Base-by-base conservation (phyloP, 1,140 invertebrate genomes). In the Heliconius congener region DNA sequence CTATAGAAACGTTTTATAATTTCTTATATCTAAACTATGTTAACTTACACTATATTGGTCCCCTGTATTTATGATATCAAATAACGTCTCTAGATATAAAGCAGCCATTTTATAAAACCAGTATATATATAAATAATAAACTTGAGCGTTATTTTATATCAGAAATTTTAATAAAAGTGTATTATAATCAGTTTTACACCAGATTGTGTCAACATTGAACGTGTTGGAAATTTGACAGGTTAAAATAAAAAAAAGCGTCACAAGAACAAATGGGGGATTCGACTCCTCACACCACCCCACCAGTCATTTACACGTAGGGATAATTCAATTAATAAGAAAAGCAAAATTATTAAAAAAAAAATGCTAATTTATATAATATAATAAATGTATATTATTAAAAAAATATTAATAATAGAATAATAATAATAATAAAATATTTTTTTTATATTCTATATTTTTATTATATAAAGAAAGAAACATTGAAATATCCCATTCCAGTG, bases 241-340 rank as follows among this genome's bases (percentile, higher is more conserved):
- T 66, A 66, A 66, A 23, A 23, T 57, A 57, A 57, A 57, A 66
- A 73, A 37, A 80, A 80, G 79, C 79, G 72, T 80, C 23, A 76
- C 74, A 73, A 34, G 42, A 52, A 73, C 76, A 76, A 72, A 80
- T 71, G 50, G 71, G 42, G 42, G 0, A 46, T 57, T 66, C 50
- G 50, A 16, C 42, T 80, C 88, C 88, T 90, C 87, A 88, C 86
- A 90, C 89, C 87, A 90, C 85, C 78, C 89, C 90, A 84, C 89
- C 91, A 88, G 90, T 91, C 91, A 90, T 82, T 27, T 84, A 87
- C 82, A 86, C 81, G 78, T 30, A 70, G 72, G 76, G 78, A 84
- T 86, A 86, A 86, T 88, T 77, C 79, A 80, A 73, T 88, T 81
- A 86, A 81, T 85, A 52, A 83, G 5, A 52, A 55, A 74, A 30